phyloP scores from a whole-genome alignment of 2,113 vertebrate genomes.

The Empidonax traillii region DNA sequence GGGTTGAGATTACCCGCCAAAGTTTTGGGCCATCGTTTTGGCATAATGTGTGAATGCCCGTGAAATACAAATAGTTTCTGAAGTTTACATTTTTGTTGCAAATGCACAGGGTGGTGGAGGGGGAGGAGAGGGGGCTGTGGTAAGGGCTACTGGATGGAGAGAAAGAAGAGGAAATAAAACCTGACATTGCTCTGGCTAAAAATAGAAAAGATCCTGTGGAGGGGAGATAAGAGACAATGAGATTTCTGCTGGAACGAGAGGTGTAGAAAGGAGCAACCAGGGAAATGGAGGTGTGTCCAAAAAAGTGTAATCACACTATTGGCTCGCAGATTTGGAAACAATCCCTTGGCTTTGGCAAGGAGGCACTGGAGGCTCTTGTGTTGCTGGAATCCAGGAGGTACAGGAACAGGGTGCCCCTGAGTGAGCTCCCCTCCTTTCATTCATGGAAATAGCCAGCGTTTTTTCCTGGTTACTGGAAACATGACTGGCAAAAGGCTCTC shows the following conservation, averaged over 20 bases:
- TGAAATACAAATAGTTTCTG: conserved; percentile 62
- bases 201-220: background rate
- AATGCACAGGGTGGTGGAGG: background rate
- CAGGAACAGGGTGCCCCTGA: background rate
- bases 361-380: background rate
- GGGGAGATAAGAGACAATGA: conserved; percentile 33
- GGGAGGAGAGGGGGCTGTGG: background rate
- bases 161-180: conserved; percentile 20
- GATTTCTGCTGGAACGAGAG: background rate
- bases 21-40: conserved; percentile 61
- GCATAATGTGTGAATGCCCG: conserved; percentile 36
- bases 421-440: background rate
- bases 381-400: background rate
- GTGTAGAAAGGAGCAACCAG: background rate
- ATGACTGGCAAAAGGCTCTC: background rate
- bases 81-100: conserved; percentile 44
- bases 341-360: background rate
- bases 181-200: background rate
- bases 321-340: conserved; percentile 3
- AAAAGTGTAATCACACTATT: background rate
- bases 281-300: conserved; percentile 15
- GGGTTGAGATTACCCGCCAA: conserved; percentile 74
- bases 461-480: background rate
- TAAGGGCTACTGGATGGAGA: background rate
- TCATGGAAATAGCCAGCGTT: background rate